These are phyloP conservation scores for Ephialtes manifestator DNA, from an alignment of 2,888 invertebrate species.

Conservation along the genomic window DNA sequence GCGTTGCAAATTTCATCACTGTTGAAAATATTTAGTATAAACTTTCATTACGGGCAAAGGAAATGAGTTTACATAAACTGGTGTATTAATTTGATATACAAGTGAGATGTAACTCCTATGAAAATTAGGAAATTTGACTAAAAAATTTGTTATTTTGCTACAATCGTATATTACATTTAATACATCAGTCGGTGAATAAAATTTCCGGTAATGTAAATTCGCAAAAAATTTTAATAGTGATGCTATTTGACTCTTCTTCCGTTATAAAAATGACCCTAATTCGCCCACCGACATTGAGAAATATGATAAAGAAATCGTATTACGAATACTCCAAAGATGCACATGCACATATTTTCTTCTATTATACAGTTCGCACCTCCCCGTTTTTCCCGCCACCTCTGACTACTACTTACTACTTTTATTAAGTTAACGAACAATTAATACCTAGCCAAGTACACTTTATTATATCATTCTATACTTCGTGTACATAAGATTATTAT, in stretches of 20 bases:
- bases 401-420: constrained; percentile 72
- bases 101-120: too few species aligned
- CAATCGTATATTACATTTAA: too few species aligned
- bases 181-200: too few species aligned
- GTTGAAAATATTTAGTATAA: too few species aligned
- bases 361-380: constrained; percentile 35
- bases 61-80: too few species aligned
- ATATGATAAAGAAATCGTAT: constrained; percentile 18
- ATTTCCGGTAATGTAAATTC: too few species aligned
- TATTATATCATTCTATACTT: constrained; percentile 80
- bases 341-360: constrained; percentile 40
- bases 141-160: too few species aligned
- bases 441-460: constrained; percentile 77
- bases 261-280: constrained; percentile 20
- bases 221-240: too few species aligned
- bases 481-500: constrained; percentile 81
- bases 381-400: constrained; percentile 32
- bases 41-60: too few species aligned
- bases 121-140: too few species aligned
- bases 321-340: constrained; percentile 67
- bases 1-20: neutral
- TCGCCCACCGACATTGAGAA: constrained; percentile 4
- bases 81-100: too few species aligned
- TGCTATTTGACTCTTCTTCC: constrained; percentile 14
- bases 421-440: constrained; percentile 76